These are phyloP conservation scores for Euthynnus affinis DNA, from an alignment of 2,797 vertebrate genomes.

Conservation along the genomic window DNA sequence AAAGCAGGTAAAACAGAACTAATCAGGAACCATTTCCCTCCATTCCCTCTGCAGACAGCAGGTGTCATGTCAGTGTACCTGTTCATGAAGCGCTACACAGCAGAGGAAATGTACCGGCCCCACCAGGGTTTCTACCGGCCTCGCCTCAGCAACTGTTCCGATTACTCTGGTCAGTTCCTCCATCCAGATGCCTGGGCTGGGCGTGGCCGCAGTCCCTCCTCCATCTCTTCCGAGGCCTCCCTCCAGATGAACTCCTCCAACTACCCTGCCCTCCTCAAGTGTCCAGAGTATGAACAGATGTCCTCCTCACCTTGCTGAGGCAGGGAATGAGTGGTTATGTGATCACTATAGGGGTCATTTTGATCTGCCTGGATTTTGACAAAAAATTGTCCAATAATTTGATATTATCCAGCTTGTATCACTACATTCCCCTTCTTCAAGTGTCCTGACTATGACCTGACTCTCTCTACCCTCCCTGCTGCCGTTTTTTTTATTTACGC, in stretches of 20 bases:
- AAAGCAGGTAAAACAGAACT: background rate
- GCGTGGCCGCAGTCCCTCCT: slow-evolving; percentile 90
- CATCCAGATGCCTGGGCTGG: slow-evolving; percentile 90
- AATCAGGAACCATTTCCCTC: background rate
- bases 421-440: slow-evolving; percentile 24
- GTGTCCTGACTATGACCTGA: slow-evolving; percentile 46
- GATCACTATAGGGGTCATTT: background rate
- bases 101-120: slow-evolving; percentile 92
- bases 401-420: slow-evolving; percentile 51
- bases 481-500: slow-evolving; percentile 22
- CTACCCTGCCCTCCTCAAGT: slow-evolving; percentile 93
- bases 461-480: slow-evolving; percentile 34
- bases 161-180: slow-evolving; percentile 94
- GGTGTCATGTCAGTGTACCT: slow-evolving; percentile 95
- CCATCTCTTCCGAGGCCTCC: slow-evolving; percentile 92
- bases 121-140: slow-evolving; percentile 91
- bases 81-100: slow-evolving; percentile 95
- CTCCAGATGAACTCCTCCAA: slow-evolving; percentile 92
- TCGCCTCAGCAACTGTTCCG: slow-evolving; percentile 94
- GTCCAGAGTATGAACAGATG: slow-evolving; percentile 94
- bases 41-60: slow-evolving; percentile 81
- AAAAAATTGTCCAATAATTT: slow-evolving; percentile 46
- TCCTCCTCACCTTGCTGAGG: slow-evolving; percentile 93
- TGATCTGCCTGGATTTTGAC: slow-evolving; percentile 51
- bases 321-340: background rate